A percentile compares a stretch with the other conserved stretches of the same genome.
phyloP scores from a whole-genome alignment of 2,797 vertebrate species.

The Cryptoblepharus egeriae region DNA sequence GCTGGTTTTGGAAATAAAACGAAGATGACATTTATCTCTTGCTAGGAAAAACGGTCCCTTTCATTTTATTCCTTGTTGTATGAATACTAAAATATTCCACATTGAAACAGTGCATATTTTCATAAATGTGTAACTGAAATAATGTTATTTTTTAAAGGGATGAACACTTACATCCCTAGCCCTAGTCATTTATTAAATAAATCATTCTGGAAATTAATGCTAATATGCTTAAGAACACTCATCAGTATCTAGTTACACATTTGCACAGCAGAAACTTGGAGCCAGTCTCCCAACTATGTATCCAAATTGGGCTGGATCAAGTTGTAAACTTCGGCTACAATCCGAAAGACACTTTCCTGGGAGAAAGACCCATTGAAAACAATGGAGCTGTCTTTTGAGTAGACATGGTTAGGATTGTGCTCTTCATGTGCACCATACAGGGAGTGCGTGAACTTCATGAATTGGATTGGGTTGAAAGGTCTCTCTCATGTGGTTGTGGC shows the following conservation, averaged over 20 bases:
- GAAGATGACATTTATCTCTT: constrained; percentile 41
- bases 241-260: not conserved
- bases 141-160: constrained; percentile 16
- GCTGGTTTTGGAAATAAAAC: constrained; percentile 31
- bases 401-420: too few relatives aligned
- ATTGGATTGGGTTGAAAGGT: too few relatives aligned
- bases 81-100: constrained; percentile 23
- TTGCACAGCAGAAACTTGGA: too few relatives aligned
- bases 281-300: too few relatives aligned
- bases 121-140: not conserved
- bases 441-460: too few relatives aligned
- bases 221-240: not conserved
- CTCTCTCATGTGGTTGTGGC: too few relatives aligned
- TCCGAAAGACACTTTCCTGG: too few relatives aligned
- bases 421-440: too few relatives aligned
- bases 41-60: constrained; percentile 47
- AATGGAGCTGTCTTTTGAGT: too few relatives aligned
- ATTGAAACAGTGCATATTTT: constrained; percentile 22
- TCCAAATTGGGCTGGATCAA: too few relatives aligned
- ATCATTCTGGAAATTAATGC: not conserved
- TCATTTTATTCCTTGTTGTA: constrained; percentile 54
- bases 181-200: too few relatives aligned
- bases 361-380: too few relatives aligned
- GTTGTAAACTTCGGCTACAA: not conserved
- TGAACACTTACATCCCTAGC: not conserved